phyloP scores from a whole-genome alignment of 2,113 vertebrate species.

The Menidia beryllina region DNA sequence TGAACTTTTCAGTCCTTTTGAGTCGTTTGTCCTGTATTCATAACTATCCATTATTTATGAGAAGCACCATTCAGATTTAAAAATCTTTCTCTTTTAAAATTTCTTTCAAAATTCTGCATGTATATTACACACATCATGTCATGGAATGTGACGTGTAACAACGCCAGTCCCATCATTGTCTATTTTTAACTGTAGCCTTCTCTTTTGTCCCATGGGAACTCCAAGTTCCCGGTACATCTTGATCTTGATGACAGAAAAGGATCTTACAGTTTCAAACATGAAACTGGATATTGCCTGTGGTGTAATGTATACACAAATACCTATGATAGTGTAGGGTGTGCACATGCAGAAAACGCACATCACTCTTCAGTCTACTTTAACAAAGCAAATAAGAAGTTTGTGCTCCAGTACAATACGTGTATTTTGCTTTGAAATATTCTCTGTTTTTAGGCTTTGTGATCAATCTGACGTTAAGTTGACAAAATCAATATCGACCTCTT shows the following conservation, averaged over 20 bases:
- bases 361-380: background rate
- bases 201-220: background rate
- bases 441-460: background rate
- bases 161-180: slow-evolving; percentile 34
- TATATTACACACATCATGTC: slow-evolving; percentile 10
- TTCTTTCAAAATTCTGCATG: background rate
- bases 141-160: slow-evolving; percentile 7
- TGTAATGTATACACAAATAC: slow-evolving; percentile 1
- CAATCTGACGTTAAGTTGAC: background rate
- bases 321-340: background rate
- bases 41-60: background rate
- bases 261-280: slow-evolving; percentile 29
- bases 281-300: slow-evolving; percentile 34
- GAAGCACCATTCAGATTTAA: slow-evolving; percentile 21
- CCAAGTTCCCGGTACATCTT: slow-evolving; percentile 38
- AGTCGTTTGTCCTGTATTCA: background rate
- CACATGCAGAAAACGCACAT: slow-evolving; percentile 2
- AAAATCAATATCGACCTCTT: slow-evolving; percentile 24
- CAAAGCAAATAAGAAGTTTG: background rate
- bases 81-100: background rate
- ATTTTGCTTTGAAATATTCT: background rate
- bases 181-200: slow-evolving; percentile 11
- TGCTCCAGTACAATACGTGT: background rate
- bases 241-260: slow-evolving; percentile 19
- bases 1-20: background rate